These are phyloP conservation scores for Tiliqua scincoides DNA, from an alignment of 2,113 vertebrate species.

Conservation along the genomic window DNA sequence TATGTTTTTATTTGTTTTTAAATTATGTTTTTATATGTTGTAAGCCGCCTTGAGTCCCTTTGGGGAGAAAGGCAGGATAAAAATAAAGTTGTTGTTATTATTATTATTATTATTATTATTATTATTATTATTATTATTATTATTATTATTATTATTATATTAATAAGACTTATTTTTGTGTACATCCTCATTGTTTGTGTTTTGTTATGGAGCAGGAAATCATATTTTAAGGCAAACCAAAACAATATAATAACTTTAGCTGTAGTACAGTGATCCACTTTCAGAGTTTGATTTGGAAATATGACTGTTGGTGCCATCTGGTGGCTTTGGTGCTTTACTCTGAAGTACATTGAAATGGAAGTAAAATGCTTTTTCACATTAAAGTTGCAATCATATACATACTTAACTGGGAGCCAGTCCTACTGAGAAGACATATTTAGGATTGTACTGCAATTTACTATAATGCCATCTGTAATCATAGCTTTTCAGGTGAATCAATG, in stretches of 20 bases:
- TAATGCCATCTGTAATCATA: not conserved
- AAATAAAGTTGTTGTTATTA: too few species aligned
- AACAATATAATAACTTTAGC: not conserved
- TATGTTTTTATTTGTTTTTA: too few species aligned
- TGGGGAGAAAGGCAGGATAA: too few species aligned
- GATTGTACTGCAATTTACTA: not conserved
- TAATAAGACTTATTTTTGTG: not conserved
- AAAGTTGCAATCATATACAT: too few species aligned
- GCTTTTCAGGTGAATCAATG: not conserved
- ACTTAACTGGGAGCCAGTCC: too few species aligned
- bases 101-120: too few species aligned
- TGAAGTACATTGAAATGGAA: not conserved
- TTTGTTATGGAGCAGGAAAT: not conserved
- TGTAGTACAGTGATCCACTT: not conserved
- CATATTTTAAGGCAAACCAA: not conserved
- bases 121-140: too few species aligned
- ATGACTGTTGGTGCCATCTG: conserved; percentile 56
- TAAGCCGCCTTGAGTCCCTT: too few species aligned
- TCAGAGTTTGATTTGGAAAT: not conserved
- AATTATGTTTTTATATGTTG: too few species aligned
- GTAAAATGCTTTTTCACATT: not conserved
- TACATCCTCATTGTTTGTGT: not conserved
- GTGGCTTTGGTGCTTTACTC: not conserved
- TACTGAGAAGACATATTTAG: too few species aligned
- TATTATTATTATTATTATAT: too few species aligned